phyloP scores from a whole-genome alignment of 2,888 invertebrate species.

The Xestia sexstrigata region DNA sequence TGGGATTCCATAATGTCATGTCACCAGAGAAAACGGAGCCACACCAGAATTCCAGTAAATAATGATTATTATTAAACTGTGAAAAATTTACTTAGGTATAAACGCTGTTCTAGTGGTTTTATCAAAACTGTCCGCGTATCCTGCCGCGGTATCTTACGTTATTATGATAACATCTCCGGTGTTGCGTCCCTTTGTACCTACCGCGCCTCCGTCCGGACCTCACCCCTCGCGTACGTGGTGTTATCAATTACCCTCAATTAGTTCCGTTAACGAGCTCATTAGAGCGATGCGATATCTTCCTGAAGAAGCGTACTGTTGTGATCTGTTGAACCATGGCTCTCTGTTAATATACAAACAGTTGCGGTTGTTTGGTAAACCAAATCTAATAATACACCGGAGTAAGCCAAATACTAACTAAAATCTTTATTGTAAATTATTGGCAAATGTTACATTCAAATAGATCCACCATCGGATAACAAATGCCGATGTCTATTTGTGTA shows the following conservation, averaged over 20 bases:
- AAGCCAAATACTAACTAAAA: not conserved
- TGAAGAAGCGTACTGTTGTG: constrained; percentile 6
- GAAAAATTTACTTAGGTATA: not conserved
- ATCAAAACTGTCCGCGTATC: not conserved
- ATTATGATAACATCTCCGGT: constrained; percentile 28
- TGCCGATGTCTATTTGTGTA: constrained; percentile 8
- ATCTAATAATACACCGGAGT: not conserved
- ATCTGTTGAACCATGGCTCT: not conserved
- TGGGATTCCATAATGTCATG: not conserved
- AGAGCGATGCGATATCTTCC: not conserved
- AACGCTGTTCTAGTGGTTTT: not conserved
- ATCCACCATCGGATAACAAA: not conserved
- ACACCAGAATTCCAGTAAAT: not conserved
- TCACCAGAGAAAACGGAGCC: not conserved
- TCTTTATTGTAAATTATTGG: not conserved
- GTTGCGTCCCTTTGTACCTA: not conserved
- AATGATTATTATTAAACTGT: not conserved
- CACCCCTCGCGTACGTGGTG: constrained; percentile 1
- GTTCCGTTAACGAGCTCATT: constrained; percentile 34
- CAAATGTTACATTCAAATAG: not conserved
- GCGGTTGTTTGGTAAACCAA: not conserved
- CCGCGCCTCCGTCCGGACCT: not conserved
- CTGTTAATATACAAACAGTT: not conserved
- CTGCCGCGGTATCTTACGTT: constrained; percentile 4
- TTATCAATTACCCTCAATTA: constrained; percentile 53